These are phyloP conservation scores for Porites divaricata DNA, from an alignment of 92 coral and sea anemone genomes.

Conservation along the genomic window DNA sequence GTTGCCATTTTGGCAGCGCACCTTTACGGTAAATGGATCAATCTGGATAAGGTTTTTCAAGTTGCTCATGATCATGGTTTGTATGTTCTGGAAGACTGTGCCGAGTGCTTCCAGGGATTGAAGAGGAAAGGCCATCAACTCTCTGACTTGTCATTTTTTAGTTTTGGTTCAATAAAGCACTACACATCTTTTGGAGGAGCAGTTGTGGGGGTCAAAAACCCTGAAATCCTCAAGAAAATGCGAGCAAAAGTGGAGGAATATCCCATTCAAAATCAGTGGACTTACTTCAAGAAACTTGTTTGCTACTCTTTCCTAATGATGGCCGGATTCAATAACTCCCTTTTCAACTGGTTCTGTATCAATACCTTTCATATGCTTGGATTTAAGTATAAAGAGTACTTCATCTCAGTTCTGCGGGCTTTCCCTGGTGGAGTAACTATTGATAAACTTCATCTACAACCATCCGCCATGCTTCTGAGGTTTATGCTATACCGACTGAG, in stretches of 20 bases:
- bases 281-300: constrained; percentile 69
- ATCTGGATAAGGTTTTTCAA: constrained; percentile 72
- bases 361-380: constrained; percentile 59
- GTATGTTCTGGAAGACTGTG: constrained; percentile 94
- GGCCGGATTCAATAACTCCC: constrained; percentile 35
- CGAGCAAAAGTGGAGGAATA: constrained; percentile 71
- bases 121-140: constrained; percentile 73
- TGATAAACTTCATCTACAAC: constrained; percentile 72
- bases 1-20: constrained; percentile 94
- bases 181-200: constrained; percentile 95
- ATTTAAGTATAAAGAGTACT: constrained; percentile 74
- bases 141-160: constrained; percentile 85
- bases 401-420: constrained; percentile 88
- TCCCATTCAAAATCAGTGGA: constrained; percentile 76
- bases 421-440: constrained; percentile 81
- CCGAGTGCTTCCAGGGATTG: constrained; percentile 94
- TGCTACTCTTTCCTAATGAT: constrained; percentile 82
- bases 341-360: constrained; percentile 62
- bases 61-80: constrained; percentile 75
- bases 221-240: constrained; percentile 77
- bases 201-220: constrained; percentile 68
- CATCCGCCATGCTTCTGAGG: constrained; percentile 82
- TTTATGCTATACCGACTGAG: constrained; percentile 79
- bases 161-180: constrained; percentile 95
- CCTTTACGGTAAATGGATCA: constrained; percentile 93